These are phyloP conservation scores for Notolepis coatsorum DNA, from an alignment of 2,797 vertebrate species.

Conservation along the genomic window DNA sequence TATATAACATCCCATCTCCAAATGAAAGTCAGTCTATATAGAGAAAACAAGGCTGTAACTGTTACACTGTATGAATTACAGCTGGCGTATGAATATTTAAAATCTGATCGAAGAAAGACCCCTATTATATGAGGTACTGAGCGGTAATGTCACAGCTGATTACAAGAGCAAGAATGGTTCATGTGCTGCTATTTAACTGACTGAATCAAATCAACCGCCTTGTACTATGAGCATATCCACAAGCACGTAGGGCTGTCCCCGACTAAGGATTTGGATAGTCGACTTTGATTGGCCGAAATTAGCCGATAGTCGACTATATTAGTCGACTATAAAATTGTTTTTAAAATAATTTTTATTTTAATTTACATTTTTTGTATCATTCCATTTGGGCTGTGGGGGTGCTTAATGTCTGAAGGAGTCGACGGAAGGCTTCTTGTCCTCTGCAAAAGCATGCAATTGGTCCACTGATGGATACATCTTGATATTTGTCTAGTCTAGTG, in stretches of 20 bases:
- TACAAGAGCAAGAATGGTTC: constrained; percentile 52
- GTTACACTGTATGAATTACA: constrained; percentile 55
- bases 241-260: constrained; percentile 26
- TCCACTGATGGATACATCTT: too few relatives aligned
- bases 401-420: too few relatives aligned
- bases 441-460: too few relatives aligned
- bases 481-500: too few relatives aligned
- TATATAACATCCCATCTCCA: constrained; percentile 20
- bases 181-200: constrained; percentile 33
- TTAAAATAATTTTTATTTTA: not conserved
- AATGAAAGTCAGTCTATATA: constrained; percentile 13
- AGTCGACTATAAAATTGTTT: too few relatives aligned
- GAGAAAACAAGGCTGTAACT: constrained; percentile 44
- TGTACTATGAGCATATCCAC: not conserved
- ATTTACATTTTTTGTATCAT: too few relatives aligned
- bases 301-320: too few relatives aligned
- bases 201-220: constrained; percentile 38
- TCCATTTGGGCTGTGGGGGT: too few relatives aligned
- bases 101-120: constrained; percentile 57
- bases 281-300: too few relatives aligned
- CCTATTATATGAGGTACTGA: constrained; percentile 59
- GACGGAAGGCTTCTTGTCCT: too few relatives aligned
- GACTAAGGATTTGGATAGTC: too few relatives aligned
- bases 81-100: constrained; percentile 72
- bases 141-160: constrained; percentile 65